Evolutionary conservation across 2,113 vertebrate genomes (phyloP).

Genomic region (Pterocles orientalis): DNA sequence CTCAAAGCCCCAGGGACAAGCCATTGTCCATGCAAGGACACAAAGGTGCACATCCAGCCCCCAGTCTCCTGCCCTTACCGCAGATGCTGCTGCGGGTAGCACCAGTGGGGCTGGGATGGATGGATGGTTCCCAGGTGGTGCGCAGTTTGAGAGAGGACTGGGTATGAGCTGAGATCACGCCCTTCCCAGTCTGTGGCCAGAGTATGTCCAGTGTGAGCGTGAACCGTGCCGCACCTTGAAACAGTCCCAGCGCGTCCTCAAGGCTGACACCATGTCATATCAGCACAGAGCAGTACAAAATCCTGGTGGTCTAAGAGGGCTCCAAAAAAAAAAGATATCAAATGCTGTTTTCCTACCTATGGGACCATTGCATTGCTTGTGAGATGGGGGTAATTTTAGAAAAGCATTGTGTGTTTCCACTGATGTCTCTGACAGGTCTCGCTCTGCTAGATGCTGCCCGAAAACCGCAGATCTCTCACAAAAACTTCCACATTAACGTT

Average conservation of each 20-base stretch:
- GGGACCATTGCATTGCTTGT: rapidly evolving
- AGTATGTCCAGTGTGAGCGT: background rate
- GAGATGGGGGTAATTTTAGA: background rate
- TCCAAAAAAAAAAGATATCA: background rate
- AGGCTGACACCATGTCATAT: background rate
- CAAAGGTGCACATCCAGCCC: background rate
- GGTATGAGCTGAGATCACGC: background rate
- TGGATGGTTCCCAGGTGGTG: background rate
- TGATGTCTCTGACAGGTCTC: background rate
- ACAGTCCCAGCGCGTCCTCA: background rate
- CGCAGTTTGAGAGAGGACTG: background rate
- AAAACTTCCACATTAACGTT: background rate
- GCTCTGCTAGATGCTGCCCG: background rate
- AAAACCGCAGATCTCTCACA: background rate
- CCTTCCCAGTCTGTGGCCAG: background rate
- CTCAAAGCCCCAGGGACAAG: background rate
- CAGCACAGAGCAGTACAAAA: background rate
- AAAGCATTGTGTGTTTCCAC: background rate
- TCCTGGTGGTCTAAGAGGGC: background rate
- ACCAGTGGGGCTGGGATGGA: background rate
- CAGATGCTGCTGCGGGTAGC: background rate
- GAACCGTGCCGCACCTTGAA: background rate
- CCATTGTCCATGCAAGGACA: background rate
- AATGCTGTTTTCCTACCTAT: background rate
- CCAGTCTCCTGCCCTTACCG: slow-evolving; percentile 12